Evolutionary conservation across 2,113 vertebrate genomes (phyloP).

Genomic region (Phyllostomus hastatus): DNA sequence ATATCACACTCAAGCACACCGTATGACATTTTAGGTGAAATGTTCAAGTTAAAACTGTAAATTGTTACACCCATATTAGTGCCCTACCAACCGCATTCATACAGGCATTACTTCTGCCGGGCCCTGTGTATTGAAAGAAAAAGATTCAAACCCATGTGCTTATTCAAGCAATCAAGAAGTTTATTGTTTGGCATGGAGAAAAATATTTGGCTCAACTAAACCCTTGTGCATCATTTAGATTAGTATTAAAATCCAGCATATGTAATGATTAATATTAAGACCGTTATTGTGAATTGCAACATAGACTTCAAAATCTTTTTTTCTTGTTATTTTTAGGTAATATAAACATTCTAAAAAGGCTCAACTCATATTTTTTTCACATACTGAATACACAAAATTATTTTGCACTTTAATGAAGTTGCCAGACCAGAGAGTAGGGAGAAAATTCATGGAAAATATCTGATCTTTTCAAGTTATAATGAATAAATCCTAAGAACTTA

Average conservation of each 20-base stretch:
- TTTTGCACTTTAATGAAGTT: neutral
- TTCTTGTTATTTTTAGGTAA: constrained; percentile 23
- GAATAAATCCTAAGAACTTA: neutral
- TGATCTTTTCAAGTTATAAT: neutral
- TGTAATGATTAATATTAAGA: neutral
- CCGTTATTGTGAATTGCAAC: neutral
- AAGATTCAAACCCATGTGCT: neutral
- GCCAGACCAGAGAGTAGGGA: neutral
- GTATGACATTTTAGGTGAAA: too few relatives aligned
- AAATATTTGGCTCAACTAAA: neutral
- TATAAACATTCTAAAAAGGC: neutral
- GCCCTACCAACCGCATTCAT: too few relatives aligned
- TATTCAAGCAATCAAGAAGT: constrained; percentile 9
- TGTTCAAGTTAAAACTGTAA: too few relatives aligned
- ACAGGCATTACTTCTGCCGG: too few relatives aligned
- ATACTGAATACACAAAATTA: constrained; percentile 12
- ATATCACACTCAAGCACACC: too few relatives aligned
- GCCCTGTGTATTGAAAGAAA: neutral
- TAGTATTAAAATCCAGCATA: neutral
- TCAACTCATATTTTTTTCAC: neutral
- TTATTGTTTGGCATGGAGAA: neutral
- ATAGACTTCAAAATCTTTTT: neutral
- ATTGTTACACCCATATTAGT: too few relatives aligned
- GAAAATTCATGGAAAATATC: neutral
- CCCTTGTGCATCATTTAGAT: neutral